Evolutionary conservation across 2,797 vertebrate species (phyloP).

Genomic region (Diglossa cyanea): DNA sequence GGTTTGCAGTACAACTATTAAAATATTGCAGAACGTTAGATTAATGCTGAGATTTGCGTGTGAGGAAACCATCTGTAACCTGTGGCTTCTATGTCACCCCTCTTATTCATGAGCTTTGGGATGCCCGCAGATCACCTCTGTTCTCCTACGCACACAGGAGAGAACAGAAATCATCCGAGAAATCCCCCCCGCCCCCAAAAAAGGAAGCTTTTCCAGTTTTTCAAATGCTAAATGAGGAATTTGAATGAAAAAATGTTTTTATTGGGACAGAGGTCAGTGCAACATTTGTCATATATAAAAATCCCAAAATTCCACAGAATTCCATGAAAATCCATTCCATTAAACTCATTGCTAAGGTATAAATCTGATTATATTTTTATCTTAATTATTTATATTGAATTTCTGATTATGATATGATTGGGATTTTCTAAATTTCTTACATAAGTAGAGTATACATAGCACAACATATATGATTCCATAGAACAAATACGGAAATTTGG

Average conservation of each 20-base stretch:
- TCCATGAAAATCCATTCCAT: not conserved
- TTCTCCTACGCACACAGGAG: not conserved
- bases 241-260: not conserved
- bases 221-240: not conserved
- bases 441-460: not conserved
- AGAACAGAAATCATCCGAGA: not conserved
- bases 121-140: not conserved
- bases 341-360: not conserved
- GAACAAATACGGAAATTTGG: not conserved
- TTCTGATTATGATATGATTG: not conserved
- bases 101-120: not conserved
- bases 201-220: not conserved
- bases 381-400: not conserved
- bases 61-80: not conserved
- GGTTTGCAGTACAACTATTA: not conserved
- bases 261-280: not conserved
- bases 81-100: not conserved
- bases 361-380: not conserved
- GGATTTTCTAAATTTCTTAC: not conserved
- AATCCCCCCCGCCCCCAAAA: accelerated
- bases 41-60: not conserved
- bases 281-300: not conserved
- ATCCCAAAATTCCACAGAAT: accelerated
- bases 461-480: not conserved
- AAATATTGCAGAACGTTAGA: not conserved